Conservation (phyloP, 1,140 invertebrate species). For the Hycleus phaleratus region DNA sequence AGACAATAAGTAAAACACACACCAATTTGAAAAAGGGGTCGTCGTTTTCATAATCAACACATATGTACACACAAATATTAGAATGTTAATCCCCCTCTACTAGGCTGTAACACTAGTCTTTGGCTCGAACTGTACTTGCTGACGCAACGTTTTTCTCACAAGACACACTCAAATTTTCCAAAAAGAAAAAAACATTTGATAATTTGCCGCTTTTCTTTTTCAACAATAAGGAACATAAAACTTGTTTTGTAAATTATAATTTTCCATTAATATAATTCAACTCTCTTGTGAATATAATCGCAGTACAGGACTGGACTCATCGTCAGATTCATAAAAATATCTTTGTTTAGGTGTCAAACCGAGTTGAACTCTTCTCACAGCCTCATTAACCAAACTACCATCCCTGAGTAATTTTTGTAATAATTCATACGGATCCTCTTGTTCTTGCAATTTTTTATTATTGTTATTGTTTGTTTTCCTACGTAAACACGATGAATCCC, state of each 20-base stretch:
- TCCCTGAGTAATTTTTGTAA: slow-evolving; percentile 55
- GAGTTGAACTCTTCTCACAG: slow-evolving; percentile 55
- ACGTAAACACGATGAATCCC: slow-evolving; percentile 37
- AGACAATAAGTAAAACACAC: background rate
- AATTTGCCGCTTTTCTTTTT: too few relatives aligned
- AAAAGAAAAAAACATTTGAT: slow-evolving; percentile 25
- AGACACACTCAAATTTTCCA: slow-evolving; percentile 6
- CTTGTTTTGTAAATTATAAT: background rate
- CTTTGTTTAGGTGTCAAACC: slow-evolving; percentile 43
- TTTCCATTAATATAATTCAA: slow-evolving; percentile 11
- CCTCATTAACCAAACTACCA: slow-evolving; percentile 63
- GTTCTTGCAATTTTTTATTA: slow-evolving; percentile 14
- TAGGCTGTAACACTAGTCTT: slow-evolving; percentile 1
- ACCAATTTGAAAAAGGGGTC: too few relatives aligned
- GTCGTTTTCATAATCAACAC: background rate
- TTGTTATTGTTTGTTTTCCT: slow-evolving; percentile 26
- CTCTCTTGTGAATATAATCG: slow-evolving; percentile 29
- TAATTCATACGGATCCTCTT: slow-evolving; percentile 58
- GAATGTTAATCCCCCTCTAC: background rate
- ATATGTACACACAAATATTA: background rate
- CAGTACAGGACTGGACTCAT: slow-evolving; percentile 39
- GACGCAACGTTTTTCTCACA: slow-evolving; percentile 18
- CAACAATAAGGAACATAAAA: slow-evolving; percentile 14
- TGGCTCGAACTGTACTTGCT: slow-evolving; percentile 18
- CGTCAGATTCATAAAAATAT: slow-evolving; percentile 47